phyloP scores from a whole-genome alignment of 30 jellyfish, hydroid and myxozoan species.

The Clytia hemisphaerica region DNA sequence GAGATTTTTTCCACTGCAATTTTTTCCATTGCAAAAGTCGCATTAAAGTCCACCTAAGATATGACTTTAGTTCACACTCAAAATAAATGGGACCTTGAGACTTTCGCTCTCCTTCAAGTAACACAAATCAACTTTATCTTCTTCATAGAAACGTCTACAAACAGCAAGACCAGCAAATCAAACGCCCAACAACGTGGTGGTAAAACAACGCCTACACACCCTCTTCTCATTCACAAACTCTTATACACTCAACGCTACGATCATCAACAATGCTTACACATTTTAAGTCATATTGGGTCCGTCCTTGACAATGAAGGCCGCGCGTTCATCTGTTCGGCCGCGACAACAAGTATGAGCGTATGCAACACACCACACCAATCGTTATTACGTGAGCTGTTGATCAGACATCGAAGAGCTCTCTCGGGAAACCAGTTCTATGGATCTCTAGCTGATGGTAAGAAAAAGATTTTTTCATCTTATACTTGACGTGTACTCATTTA shows the following conservation, averaged over 20 bases:
- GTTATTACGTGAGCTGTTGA: constrained; percentile 63
- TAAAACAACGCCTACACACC: constrained; percentile 45
- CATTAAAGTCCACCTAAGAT: too few relatives aligned
- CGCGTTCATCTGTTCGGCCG: constrained; percentile 78
- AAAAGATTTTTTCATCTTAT: too few relatives aligned
- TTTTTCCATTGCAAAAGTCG: too few relatives aligned
- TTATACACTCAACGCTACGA: constrained; percentile 77
- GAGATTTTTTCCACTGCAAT: too few relatives aligned
- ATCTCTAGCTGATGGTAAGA: constrained; percentile 77
- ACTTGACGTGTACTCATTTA: too few relatives aligned
- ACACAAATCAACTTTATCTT: too few relatives aligned
- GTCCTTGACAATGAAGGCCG: constrained; percentile 66
- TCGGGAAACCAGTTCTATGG: constrained; percentile 87
- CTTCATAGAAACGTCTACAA: too few relatives aligned
- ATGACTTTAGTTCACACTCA: too few relatives aligned
- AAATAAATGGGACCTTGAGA: too few relatives aligned
- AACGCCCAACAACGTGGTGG: neutral
- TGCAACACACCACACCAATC: constrained; percentile 85
- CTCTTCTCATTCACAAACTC: constrained; percentile 69
- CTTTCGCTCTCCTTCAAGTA: too few relatives aligned
- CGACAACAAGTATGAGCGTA: constrained; percentile 83
- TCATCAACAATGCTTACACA: constrained; percentile 62
- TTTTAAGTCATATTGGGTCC: constrained; percentile 41
- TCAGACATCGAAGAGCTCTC: constrained; percentile 78
- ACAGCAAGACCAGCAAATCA: neutral